Evolutionary conservation across 64 coral and sea anemone genomes (phyloP).

Genomic region (Hydrozoanthus tunicans): DNA sequence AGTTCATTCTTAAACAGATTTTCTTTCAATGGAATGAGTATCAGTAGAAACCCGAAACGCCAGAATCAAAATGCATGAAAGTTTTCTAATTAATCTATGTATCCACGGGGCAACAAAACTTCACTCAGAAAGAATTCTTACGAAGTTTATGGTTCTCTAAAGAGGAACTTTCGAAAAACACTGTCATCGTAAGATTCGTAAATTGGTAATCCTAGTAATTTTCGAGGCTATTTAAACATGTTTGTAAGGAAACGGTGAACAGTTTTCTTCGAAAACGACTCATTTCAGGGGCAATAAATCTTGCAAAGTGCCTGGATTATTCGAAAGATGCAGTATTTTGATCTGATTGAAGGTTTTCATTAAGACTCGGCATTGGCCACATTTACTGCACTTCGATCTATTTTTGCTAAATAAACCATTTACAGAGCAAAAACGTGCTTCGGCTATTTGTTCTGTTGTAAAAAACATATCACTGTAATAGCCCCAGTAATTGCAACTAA

Average conservation of each 20-base stretch:
- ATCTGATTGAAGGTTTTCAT: constrained; percentile 33
- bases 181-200: neutral
- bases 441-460: constrained; percentile 44
- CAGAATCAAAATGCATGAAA: too few relatives aligned
- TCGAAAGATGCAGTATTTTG: constrained; percentile 34
- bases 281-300: constrained; percentile 48
- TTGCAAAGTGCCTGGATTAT: constrained; percentile 50
- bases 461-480: constrained; percentile 54
- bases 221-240: constrained; percentile 41
- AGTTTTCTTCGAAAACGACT: constrained; percentile 40
- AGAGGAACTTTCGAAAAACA: constrained; percentile 17
- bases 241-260: constrained; percentile 50
- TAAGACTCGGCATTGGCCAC: constrained; percentile 15
- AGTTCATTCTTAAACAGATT: too few relatives aligned
- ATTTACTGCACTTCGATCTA: neutral
- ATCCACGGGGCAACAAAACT: neutral
- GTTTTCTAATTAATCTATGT: neutral
- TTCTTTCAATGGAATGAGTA: too few relatives aligned
- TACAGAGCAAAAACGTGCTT: constrained; percentile 7
- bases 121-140: neutral
- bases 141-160: constrained; percentile 30
- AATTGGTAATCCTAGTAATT: constrained; percentile 48
- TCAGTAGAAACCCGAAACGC: too few relatives aligned
- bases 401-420: constrained; percentile 19
- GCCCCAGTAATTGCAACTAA: constrained; percentile 57